These are phyloP conservation scores for Tinamus guttatus DNA, from an alignment of 2,113 vertebrate genomes.

Conservation along the genomic window DNA sequence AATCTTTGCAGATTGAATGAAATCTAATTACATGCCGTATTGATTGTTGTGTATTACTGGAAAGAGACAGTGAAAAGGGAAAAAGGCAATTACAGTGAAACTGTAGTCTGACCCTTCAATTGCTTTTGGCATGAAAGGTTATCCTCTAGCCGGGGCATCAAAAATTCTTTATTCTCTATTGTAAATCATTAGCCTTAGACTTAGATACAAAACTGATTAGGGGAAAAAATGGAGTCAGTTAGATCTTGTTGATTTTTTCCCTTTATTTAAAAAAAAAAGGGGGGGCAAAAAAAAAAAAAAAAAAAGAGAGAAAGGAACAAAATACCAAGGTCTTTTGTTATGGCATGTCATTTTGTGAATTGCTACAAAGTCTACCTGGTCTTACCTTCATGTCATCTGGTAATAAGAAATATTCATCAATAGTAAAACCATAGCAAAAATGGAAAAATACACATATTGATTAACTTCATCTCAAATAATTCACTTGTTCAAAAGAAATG, in stretches of 20 bases:
- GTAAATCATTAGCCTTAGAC: conserved; percentile 24
- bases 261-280: not conserved
- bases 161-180: not conserved
- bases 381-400: not conserved
- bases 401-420: not conserved
- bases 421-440: not conserved
- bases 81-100: conserved; percentile 78
- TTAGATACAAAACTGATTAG: not conserved
- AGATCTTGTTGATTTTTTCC: not conserved
- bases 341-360: not conserved
- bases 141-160: not conserved
- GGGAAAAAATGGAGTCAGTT: not conserved
- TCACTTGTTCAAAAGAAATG: not conserved
- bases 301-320: not conserved
- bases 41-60: conserved; percentile 72
- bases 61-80: conserved; percentile 72
- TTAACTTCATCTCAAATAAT: not conserved
- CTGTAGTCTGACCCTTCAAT: conserved; percentile 75
- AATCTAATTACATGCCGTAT: conserved; percentile 77
- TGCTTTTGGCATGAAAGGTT: conserved; percentile 69
- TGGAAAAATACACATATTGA: not conserved
- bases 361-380: not conserved
- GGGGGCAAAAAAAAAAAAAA: not conserved
- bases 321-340: not conserved
- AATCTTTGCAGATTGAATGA: conserved; percentile 64